phyloP scores from a whole-genome alignment of 1,140 invertebrate species.

The Gryon sp. region DNA sequence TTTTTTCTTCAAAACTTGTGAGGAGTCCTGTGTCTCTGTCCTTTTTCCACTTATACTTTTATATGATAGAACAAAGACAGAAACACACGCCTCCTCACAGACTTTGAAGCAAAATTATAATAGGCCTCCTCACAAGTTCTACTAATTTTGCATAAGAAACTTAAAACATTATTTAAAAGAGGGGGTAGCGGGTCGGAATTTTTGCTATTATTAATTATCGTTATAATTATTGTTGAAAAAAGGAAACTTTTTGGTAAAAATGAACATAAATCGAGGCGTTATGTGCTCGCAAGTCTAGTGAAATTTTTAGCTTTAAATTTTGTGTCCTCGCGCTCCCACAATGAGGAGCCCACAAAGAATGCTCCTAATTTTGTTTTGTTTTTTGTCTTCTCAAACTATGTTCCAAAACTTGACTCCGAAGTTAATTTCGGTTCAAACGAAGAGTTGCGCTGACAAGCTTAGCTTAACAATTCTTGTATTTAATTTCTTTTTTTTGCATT shows the following conservation, averaged over 20 bases:
- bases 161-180: background rate
- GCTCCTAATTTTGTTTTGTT: background rate
- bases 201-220: slow-evolving; percentile 30
- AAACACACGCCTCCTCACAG: no score
- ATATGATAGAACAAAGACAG: no score
- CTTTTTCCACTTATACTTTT: no score
- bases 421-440: background rate
- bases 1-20: no score
- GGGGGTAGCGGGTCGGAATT: slow-evolving; percentile 47
- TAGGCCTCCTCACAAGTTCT: no score
- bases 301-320: slow-evolving; percentile 65
- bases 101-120: no score
- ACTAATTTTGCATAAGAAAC: slow-evolving; percentile 7
- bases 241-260: slow-evolving; percentile 16
- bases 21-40: no score
- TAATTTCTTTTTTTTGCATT: background rate
- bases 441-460: no score
- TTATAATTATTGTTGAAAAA: slow-evolving; percentile 51
- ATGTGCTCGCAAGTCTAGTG: slow-evolving; percentile 52
- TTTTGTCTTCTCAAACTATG: no score
- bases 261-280: slow-evolving; percentile 36
- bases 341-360: slow-evolving; percentile 8
- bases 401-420: background rate
- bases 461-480: no score
- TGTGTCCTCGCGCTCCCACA: slow-evolving; percentile 27